Conservation (phyloP, 2,113 vertebrate species). For the Rhabdornis inornatus region DNA sequence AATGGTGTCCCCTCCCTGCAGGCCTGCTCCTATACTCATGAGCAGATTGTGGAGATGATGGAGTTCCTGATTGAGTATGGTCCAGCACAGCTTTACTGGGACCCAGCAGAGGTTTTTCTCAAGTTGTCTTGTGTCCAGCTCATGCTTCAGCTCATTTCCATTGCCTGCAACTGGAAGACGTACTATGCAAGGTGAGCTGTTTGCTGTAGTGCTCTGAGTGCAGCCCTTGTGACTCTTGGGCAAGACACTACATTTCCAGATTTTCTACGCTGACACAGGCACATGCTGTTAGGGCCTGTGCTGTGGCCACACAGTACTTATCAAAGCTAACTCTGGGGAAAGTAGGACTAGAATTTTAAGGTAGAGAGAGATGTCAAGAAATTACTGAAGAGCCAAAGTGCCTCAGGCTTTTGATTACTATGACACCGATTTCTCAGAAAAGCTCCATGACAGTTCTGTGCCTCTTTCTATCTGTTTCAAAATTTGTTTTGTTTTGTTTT, state of each 20-base stretch:
- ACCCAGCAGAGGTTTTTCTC: conserved; percentile 96
- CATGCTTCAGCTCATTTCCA: conserved; percentile 94
- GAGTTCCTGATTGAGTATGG: conserved; percentile 96
- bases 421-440: neutral
- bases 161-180: conserved; percentile 97
- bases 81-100: conserved; percentile 93
- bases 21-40: conserved; percentile 93
- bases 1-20: conserved; percentile 45
- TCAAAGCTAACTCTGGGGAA: neutral
- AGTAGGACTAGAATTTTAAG: neutral
- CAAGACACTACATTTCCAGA: neutral
- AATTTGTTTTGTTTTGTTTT: neutral
- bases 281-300: neutral
- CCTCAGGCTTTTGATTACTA: neutral
- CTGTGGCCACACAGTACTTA: neutral
- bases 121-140: conserved; percentile 96
- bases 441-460: neutral
- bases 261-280: neutral
- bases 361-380: neutral
- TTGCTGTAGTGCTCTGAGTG: neutral
- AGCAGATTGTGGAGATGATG: conserved; percentile 99
- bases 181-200: conserved; percentile 92
- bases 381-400: neutral
- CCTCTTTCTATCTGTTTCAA: neutral
- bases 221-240: neutral